Evolutionary conservation across 2,797 vertebrate species (phyloP), one percentile per base, ranked within the genome.

Genomic region (Halcyon smyrnensis): DNA sequence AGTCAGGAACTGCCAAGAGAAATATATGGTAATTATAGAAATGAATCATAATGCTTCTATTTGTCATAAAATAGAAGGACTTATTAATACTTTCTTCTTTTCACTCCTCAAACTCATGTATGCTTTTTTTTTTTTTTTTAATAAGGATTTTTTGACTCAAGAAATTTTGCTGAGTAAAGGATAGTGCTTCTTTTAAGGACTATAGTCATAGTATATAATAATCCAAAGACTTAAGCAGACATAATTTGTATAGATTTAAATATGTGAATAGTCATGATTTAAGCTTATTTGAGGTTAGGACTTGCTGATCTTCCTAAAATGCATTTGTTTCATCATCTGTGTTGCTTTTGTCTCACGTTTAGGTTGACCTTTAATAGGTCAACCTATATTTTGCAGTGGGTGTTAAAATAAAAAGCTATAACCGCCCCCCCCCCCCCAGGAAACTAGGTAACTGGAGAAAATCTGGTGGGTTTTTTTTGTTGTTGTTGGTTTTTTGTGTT

Each of bases 241-340:
- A 59, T 79, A 63, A 64, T 79, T 90, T 90, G 11, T 93, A 43
- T 87, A 67, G 53, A 89, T 89, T 84, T 89, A 87, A 94, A 84
- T 85, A 84, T 62, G 32, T 71, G n/a, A 84, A 75, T 59, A 68
- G 59, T 65, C 13, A 64, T 87, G 11, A 77, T 69, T 94, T 83
- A 95, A 93, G 32, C 43, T 39, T 84, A 5, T 74, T 90, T 68
- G 68, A 81, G 46, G 17, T 46, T 70, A 71, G 41, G 54, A 54
- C 8, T 73, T 94, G 34, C 3, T 70, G 41, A 73, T 95, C 48
- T 69, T 80, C 15, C 76, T 88, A 39, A 91, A 95, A 92, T 71
- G 19, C 25, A 77, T 84, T 77, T 91, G 37, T 88, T 87, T 87
- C 32, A 50, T 93, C 27, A 68, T 93, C 28, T 87, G 7, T 64